Percentiles rank a stretch among this genome's conserved stretches.
phyloP scores from a whole-genome alignment of 2,888 invertebrate species.

The Penaeus monodon region DNA sequence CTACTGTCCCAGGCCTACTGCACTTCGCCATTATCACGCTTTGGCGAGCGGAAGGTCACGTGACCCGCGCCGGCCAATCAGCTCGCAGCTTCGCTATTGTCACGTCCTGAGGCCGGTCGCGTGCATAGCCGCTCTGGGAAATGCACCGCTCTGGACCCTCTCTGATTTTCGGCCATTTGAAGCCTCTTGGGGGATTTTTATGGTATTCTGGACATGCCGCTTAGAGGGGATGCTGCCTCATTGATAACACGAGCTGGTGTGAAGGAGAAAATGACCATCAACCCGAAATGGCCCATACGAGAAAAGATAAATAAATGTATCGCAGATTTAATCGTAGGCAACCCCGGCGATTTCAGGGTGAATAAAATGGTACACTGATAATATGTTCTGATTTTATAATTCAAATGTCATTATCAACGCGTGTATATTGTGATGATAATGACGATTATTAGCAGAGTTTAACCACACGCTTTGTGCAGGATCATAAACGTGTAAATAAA shows the following conservation, averaged over 20 bases:
- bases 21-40: constrained; percentile 63
- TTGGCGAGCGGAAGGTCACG: constrained; percentile 58
- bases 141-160: constrained; percentile 20
- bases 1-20: constrained; percentile 62
- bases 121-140: constrained; percentile 57
- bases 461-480: too few species aligned
- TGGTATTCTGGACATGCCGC: constrained; percentile 52
- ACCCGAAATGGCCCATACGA: background rate
- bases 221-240: constrained; percentile 31
- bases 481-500: too few species aligned
- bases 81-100: constrained; percentile 47
- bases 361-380: too few species aligned
- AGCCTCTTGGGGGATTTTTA: constrained; percentile 41
- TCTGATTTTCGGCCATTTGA: constrained; percentile 39
- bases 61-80: constrained; percentile 59
- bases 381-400: too few species aligned
- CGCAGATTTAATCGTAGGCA: background rate
- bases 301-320: constrained; percentile 4
- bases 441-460: too few species aligned
- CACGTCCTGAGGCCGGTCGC: constrained; percentile 52
- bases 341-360: too few species aligned
- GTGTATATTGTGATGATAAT: too few species aligned
- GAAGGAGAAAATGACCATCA: background rate
- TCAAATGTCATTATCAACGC: too few species aligned
- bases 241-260: constrained; percentile 49